Conservation (phyloP, 1,140 invertebrate genomes). For the Aphelenchoides fujianensis region DNA sequence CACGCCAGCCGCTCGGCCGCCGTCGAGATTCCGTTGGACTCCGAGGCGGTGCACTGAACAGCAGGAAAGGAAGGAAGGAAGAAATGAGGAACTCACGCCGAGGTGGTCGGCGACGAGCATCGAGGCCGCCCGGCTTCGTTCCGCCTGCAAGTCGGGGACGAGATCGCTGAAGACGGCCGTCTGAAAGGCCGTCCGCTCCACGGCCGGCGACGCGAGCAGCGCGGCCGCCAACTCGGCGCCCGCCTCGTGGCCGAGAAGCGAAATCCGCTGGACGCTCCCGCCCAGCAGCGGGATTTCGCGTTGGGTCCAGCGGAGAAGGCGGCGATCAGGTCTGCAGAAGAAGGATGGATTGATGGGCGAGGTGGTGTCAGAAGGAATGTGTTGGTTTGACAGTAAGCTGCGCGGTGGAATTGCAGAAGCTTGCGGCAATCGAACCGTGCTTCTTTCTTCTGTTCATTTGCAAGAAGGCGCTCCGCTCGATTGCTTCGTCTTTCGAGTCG, state of each 20-base stretch:
- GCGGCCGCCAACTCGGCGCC: not conserved
- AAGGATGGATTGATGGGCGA: not conserved
- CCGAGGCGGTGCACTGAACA: not conserved
- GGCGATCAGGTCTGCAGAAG: not conserved
- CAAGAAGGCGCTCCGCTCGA: not conserved
- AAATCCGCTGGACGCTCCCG: not conserved
- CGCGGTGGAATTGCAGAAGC: too few species aligned
- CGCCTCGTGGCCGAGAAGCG: not conserved
- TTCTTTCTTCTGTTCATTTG: not conserved
- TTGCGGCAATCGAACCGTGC: too few species aligned
- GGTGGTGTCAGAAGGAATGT: not conserved
- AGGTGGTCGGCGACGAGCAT: not conserved
- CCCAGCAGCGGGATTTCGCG: slow-evolving; percentile 4
- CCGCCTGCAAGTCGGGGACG: not conserved
- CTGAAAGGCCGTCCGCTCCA: slow-evolving; percentile 5
- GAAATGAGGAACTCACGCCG: not conserved
- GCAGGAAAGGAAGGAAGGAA: not conserved
- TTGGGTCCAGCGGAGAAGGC: slow-evolving; percentile 17
- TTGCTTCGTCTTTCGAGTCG: too few species aligned
- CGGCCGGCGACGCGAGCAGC: not conserved
- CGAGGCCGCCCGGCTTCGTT: not conserved
- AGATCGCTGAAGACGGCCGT: not conserved
- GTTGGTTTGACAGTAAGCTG: too few species aligned
- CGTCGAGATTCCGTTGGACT: not conserved
- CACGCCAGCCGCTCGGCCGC: not conserved